Evolutionary conservation across 2,113 vertebrate species (phyloP).

Genomic region (Hypanus sabinus): DNA sequence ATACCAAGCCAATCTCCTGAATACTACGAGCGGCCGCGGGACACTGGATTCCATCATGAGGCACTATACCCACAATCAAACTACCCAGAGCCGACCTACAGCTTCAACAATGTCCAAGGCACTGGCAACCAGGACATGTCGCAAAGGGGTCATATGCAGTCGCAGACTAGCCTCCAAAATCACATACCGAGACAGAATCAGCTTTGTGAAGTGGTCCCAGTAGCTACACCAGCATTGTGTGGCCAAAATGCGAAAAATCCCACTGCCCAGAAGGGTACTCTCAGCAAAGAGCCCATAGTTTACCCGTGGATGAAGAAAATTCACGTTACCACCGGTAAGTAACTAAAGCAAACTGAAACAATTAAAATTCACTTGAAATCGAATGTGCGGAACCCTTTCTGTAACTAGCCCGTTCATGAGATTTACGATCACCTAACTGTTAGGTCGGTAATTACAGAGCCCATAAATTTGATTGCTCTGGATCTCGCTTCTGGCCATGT

Average conservation of each 20-base stretch:
- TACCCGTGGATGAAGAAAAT: conserved; percentile 99
- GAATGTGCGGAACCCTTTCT: conserved; percentile 55
- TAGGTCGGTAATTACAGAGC: conserved; percentile 93
- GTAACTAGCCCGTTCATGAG: conserved; percentile 65
- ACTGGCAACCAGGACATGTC: conserved; percentile 60
- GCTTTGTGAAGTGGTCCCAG: conserved; percentile 41
- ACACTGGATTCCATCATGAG: conserved; percentile 72
- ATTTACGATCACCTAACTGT: conserved; percentile 92
- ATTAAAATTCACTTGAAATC: neutral
- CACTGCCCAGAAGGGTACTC: conserved; percentile 65
- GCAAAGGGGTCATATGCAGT: conserved; percentile 61
- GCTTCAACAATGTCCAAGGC: conserved; percentile 63
- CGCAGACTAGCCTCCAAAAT: conserved; percentile 66
- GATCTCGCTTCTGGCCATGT: conserved; percentile 76
- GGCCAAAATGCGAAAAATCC: conserved; percentile 71
- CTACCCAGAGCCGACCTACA: conserved; percentile 72
- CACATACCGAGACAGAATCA: conserved; percentile 63
- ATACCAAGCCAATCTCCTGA: conserved; percentile 68
- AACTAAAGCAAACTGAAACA: conserved; percentile 44
- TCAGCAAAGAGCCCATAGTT: conserved; percentile 80
- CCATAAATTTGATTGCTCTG: conserved; percentile 97
- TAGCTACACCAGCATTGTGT: conserved; percentile 58
- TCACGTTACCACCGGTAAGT: conserved; percentile 89
- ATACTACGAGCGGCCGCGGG: conserved; percentile 80
- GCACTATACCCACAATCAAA: conserved; percentile 70